A percentile compares a stretch with the other conserved stretches of the same genome.
Conservation (phyloP, 1,140 invertebrate genomes). For the Tribolium madens region DNA sequence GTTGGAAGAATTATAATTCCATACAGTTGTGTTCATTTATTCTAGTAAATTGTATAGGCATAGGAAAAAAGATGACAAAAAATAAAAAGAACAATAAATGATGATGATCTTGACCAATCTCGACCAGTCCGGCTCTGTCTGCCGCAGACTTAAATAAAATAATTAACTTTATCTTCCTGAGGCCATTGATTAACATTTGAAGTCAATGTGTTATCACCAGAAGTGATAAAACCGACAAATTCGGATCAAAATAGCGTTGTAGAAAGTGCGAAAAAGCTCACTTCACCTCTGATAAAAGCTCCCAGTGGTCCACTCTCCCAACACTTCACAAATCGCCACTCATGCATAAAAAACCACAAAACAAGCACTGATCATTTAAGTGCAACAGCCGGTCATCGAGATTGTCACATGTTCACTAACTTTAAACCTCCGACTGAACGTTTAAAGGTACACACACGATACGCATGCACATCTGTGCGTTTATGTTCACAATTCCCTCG, state of each 20-base stretch:
- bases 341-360: not conserved
- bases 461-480: slow-evolving; percentile 44
- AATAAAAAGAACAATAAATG: too few relatives aligned
- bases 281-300: not conserved
- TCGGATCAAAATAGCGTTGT: too few relatives aligned
- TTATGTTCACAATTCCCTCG: slow-evolving; percentile 15
- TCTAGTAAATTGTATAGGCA: too few relatives aligned
- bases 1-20: too few relatives aligned
- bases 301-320: not conserved
- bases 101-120: too few relatives aligned
- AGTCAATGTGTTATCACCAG: too few relatives aligned
- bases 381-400: slow-evolving; percentile 12
- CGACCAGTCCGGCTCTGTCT: too few relatives aligned
- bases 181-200: too few relatives aligned
- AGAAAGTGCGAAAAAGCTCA: not conserved
- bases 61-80: too few relatives aligned
- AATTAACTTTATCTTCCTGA: too few relatives aligned
- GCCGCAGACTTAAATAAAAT: too few relatives aligned
- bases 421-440: slow-evolving; percentile 36
- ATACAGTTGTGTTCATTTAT: too few relatives aligned
- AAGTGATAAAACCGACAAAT: not conserved
- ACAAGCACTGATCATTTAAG: not conserved
- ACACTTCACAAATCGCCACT: not conserved
- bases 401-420: slow-evolving; percentile 45
- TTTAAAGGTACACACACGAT: slow-evolving; percentile 41